A percentile compares a stretch with the other conserved stretches of the same genome.
Conservation (phyloP, 2,113 vertebrate genomes). For the Macroglossus sobrinus region DNA sequence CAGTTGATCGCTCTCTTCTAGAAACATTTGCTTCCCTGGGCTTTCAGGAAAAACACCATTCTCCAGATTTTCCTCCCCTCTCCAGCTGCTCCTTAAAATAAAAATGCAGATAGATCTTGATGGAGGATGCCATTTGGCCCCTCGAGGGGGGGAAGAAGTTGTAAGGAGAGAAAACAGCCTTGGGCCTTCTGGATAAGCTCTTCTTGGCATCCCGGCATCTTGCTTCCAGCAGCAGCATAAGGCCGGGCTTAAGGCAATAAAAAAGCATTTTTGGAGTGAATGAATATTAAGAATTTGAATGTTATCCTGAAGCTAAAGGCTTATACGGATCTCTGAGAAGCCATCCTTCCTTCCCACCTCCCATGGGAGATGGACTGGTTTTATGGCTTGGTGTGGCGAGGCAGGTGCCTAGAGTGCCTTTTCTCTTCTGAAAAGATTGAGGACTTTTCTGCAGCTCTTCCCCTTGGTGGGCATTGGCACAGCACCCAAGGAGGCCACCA, state of each 20-base stretch:
- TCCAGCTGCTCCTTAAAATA: background rate
- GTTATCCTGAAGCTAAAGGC: background rate
- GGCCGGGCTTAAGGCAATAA: background rate
- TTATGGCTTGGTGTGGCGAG: background rate
- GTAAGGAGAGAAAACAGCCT: background rate
- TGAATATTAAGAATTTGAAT: background rate
- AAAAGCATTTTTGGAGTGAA: background rate
- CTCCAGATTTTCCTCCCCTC: background rate
- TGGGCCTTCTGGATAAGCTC: background rate
- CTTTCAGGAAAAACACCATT: background rate
- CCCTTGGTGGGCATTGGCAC: background rate
- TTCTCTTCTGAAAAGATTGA: background rate
- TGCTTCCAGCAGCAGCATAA: background rate
- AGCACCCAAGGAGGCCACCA: background rate
- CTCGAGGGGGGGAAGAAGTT: background rate
- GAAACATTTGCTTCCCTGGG: background rate
- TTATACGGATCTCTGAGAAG: background rate
- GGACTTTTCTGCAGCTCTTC: background rate
- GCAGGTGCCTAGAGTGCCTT: background rate
- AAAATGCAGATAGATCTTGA: background rate
- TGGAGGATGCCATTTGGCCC: background rate
- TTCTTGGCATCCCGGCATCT: background rate
- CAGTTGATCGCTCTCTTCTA: background rate
- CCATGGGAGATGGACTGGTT: background rate
- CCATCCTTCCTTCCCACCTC: accelerated